Percentiles rank a stretch among this genome's conserved stretches.
Conservation (phyloP, 2,888 invertebrate species). For the Cinara cedri region DNA sequence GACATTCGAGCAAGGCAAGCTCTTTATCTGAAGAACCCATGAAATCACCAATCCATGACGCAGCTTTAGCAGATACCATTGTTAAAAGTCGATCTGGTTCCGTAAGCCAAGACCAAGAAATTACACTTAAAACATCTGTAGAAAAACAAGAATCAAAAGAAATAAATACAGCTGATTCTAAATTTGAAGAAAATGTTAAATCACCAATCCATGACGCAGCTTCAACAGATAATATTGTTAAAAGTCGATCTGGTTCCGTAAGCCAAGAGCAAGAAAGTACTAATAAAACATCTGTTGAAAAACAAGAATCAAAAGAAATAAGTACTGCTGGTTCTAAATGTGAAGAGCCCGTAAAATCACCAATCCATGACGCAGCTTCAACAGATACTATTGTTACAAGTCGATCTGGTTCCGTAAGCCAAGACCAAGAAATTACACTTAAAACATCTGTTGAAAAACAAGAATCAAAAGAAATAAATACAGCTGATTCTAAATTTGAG, state of each 20-base stretch:
- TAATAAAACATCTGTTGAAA: fast-evolving
- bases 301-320: not conserved
- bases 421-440: not conserved
- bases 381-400: fast-evolving
- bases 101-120: not conserved
- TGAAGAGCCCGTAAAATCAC: not conserved
- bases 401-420: not conserved
- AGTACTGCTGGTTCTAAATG: not conserved
- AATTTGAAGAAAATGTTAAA: not conserved
- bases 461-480: not conserved
- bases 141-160: not conserved
- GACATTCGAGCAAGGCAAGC: not conserved
- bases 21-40: not conserved
- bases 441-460: no score
- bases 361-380: not conserved
- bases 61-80: fast-evolving
- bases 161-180: not conserved
- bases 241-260: not conserved
- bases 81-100: not conserved
- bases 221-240: not conserved
- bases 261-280: not conserved
- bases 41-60: not conserved
- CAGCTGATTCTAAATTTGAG: not conserved
- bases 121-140: fast-evolving
- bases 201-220: not conserved